Base-by-base conservation (phyloP, 2,113 vertebrate species). In the Merops nubicus region DNA sequence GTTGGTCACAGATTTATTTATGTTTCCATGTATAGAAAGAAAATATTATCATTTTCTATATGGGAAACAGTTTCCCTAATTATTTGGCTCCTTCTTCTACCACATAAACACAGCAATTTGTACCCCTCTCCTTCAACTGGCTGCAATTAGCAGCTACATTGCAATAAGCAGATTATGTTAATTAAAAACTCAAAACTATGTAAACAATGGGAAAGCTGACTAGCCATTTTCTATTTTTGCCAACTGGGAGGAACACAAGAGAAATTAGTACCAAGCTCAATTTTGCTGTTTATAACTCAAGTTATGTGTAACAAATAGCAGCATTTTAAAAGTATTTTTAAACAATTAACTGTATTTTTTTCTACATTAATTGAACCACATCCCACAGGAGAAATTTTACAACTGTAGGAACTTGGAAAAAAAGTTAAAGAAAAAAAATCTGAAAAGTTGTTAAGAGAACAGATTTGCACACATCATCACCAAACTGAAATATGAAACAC, bases 101-200 rank as follows among this genome's bases (percentile, higher is more conserved):
- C 79, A 90, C 91, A 96, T 95, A 97, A 97, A 96, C 93, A 90
- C 89, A 93, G 94, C 91, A 97, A 97, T 96, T 96, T 96, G 89
- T 95, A 96, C 94, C 95, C 95, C 95, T 96, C 92, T 96, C 89
- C 95, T 96, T 96, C 95, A 96, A 97, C 95, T 56, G 91, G 40
- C 93, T 97, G 95, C 96, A 97, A 97, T 97, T 97, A 97, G 85
- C 83, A 95, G 94, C 94, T 93, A 96, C 95, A 89, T 91, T 93
- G 96, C 95, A 96, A 96, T 97, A 95, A 96, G 92, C 90, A 97
- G 96, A 96, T 96, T 95, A 97, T 86, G 93, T 95, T 97, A 96
- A 96, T 97, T 96, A 97, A 96, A 97, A 97, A 59, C 92, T 96
- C 96, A 91, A 91, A 94, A 94, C 92, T 96, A 84, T 94, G 79